Conservation (phyloP, 2,797 vertebrate species). For the Pipistrellus pygmaeus region DNA sequence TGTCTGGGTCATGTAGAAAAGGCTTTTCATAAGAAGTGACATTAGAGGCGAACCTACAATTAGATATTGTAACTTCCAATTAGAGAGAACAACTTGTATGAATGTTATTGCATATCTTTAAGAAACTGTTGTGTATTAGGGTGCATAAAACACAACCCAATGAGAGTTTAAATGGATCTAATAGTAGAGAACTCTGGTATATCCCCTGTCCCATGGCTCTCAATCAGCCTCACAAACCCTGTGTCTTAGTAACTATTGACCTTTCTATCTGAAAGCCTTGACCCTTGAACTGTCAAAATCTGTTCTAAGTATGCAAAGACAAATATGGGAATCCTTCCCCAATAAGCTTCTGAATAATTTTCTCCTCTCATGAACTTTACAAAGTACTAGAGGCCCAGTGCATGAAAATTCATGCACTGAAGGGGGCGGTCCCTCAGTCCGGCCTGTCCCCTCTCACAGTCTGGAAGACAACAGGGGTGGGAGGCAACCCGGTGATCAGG, state of each 20-base stretch:
- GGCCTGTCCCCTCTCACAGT: no score
- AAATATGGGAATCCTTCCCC: neutral
- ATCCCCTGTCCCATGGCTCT: neutral
- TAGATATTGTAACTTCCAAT: slow-evolving; percentile 32
- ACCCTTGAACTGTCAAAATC: slow-evolving; percentile 42
- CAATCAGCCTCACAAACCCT: neutral
- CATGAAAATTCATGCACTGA: no score
- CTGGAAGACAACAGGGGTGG: no score
- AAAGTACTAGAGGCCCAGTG: neutral
- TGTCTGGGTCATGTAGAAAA: slow-evolving; percentile 42
- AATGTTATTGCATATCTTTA: slow-evolving; percentile 36
- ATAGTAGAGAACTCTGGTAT: neutral
- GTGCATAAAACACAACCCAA: neutral
- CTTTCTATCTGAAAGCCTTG: slow-evolving; percentile 30
- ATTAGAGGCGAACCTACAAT: slow-evolving; percentile 7
- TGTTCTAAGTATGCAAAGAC: slow-evolving; percentile 4
- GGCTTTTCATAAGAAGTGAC: slow-evolving; percentile 10
- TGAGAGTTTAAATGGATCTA: neutral
- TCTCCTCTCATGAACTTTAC: neutral
- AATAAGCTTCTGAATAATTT: neutral
- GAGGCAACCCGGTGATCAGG: no score
- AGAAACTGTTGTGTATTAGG: neutral
- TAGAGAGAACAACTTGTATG: slow-evolving; percentile 19
- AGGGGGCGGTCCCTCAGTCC: no score
- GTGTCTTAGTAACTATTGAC: neutral